A percentile compares a stretch with the other conserved stretches of the same genome.
Conservation (phyloP, 2,797 vertebrate genomes). For the Ficedula albicollis region DNA sequence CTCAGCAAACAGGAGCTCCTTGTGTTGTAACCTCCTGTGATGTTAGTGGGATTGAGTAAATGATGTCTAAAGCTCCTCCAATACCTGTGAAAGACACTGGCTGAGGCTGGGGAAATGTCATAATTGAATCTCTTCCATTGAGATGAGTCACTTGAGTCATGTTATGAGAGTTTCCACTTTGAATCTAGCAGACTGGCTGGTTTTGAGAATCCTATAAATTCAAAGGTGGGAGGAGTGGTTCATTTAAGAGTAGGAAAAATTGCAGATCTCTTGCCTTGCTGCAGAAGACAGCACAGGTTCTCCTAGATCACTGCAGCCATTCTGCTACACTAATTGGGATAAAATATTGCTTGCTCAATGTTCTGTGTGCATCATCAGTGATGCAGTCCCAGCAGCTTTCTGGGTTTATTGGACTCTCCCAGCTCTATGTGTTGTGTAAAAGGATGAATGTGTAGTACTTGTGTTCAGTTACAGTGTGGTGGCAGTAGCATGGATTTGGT, state of each 20-base stretch:
- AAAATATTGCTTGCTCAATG: not conserved
- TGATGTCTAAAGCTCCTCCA: slow-evolving; percentile 21
- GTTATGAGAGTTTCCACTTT: slow-evolving; percentile 22
- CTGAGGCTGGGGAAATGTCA: slow-evolving; percentile 27
- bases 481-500: not conserved
- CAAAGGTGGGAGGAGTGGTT: not conserved
- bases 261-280: not conserved
- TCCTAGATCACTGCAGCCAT: not conserved
- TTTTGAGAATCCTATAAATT: slow-evolving; percentile 18
- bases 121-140: slow-evolving; percentile 21
- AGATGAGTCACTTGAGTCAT: slow-evolving; percentile 27
- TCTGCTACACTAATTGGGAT: not conserved
- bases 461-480: not conserved
- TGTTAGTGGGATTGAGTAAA: slow-evolving; percentile 40
- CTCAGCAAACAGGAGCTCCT: slow-evolving; percentile 52
- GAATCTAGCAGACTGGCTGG: slow-evolving; percentile 14
- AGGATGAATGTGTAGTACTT: not conserved
- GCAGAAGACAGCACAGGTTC: not conserved
- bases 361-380: not conserved
- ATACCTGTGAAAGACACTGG: slow-evolving; percentile 34
- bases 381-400: not conserved
- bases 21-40: slow-evolving; percentile 61
- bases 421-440: not conserved
- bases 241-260: not conserved
- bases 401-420: not conserved